Percentiles rank a stretch among this genome's conserved stretches.
phyloP scores from a whole-genome alignment of 2,797 vertebrate species.

The Semotilus atromaculatus region DNA sequence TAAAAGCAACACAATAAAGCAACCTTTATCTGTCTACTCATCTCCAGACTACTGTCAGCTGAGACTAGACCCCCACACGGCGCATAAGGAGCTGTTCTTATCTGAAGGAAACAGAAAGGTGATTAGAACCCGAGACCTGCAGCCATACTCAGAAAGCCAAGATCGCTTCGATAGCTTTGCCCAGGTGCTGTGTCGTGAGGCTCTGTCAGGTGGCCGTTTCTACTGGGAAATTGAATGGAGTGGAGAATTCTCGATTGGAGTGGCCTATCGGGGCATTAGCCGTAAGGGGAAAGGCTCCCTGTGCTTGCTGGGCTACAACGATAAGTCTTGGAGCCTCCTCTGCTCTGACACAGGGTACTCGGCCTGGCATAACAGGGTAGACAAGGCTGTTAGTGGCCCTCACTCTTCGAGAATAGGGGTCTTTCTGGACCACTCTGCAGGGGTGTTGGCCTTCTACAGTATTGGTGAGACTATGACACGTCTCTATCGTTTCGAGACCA shows the following conservation, averaged over 20 bases:
- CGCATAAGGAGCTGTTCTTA: constrained; percentile 82
- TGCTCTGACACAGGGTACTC: constrained; percentile 83
- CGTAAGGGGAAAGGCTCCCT: constrained; percentile 83
- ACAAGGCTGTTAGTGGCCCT: constrained; percentile 74
- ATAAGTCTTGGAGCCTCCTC: constrained; percentile 85
- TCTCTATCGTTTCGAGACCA: constrained; percentile 81
- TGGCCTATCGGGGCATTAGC: constrained; percentile 80
- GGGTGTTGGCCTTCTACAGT: constrained; percentile 81
- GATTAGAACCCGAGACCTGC: constrained; percentile 78
- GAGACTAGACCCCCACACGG: constrained; percentile 76
- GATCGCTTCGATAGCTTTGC: constrained; percentile 84
- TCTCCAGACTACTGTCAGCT: constrained; percentile 80
- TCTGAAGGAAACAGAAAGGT: constrained; percentile 80
- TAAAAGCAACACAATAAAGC: constrained; percentile 1
- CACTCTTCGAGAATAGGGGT: constrained; percentile 82
- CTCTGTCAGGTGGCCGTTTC: constrained; percentile 77
- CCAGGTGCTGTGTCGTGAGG: constrained; percentile 82
- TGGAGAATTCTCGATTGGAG: constrained; percentile 83
- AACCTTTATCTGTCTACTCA: not conserved
- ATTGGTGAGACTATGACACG: constrained; percentile 80
- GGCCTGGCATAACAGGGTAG: constrained; percentile 83
- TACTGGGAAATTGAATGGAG: constrained; percentile 87
- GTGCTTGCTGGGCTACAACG: constrained; percentile 83
- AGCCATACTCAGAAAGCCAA: constrained; percentile 74
- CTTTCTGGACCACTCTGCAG: constrained; percentile 80